Evolutionary conservation across 1,140 invertebrate species (phyloP).

Genomic region (Megalopta genalis): DNA sequence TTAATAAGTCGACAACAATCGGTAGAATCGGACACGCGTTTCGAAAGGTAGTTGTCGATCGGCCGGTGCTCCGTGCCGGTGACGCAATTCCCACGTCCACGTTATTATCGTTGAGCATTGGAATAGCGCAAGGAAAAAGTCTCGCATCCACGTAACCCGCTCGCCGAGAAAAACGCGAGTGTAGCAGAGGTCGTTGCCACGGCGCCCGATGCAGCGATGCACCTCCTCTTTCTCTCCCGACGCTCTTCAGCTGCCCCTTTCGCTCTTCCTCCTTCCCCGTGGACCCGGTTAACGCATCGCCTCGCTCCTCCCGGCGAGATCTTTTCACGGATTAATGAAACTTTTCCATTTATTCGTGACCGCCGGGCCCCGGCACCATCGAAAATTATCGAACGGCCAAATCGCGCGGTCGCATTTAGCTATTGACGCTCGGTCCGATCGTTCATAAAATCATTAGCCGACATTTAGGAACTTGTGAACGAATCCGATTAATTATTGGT

Average conservation of each 20-base stretch:
- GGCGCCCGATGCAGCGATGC: background rate
- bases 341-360: constrained; percentile 2
- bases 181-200: constrained; percentile 45
- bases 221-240: background rate
- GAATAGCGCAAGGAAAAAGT: constrained; percentile 24
- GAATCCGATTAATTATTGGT: too few species aligned
- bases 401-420: too few species aligned
- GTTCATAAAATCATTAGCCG: too few species aligned
- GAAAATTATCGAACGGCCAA: background rate
- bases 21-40: background rate
- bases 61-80: background rate
- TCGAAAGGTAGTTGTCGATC: background rate
- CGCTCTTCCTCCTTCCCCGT: constrained; percentile 4
- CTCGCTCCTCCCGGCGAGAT: background rate
- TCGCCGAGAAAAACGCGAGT: constrained; percentile 30
- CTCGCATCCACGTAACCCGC: constrained; percentile 29
- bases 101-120: constrained; percentile 32
- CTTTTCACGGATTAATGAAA: constrained; percentile 31
- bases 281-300: background rate
- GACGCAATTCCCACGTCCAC: constrained; percentile 35
- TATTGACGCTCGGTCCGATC: too few species aligned
- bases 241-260: constrained; percentile 17
- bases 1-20: too few species aligned
- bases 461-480: too few species aligned
- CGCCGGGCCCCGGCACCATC: too few species aligned